Evolutionary conservation across 2,113 vertebrate genomes (phyloP), one percentile per base, ranked within the genome.

Genomic region (Thinocorus orbignyianus): DNA sequence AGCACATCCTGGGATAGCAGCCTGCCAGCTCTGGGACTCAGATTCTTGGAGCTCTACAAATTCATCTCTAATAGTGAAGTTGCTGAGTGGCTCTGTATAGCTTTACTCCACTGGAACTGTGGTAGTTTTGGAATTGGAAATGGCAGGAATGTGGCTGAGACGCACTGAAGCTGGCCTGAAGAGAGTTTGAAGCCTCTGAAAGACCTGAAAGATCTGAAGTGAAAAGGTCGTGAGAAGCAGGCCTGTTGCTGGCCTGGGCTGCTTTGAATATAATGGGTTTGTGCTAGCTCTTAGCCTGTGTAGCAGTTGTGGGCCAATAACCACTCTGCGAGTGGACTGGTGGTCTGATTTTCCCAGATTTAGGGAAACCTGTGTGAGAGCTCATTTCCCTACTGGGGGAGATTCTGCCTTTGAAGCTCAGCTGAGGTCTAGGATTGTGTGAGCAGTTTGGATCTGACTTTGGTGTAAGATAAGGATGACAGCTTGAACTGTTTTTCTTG

Each of bases 21-120:
- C 52, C 49, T 66, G 28, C 6, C 17, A 25, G n/a, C 28, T 31
- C 25, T 12, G 35, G 55, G 48, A 11, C 46, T 66, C 0, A 0
- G 8, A 2, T 82, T 74, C 31, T 51, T 64, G n/a, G 31, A 72
- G 39, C 37, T 81, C 9, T 31, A 31, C 31, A 70, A 20, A 7
- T 60, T 64, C 9, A 17, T 76, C 42, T 64, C 64, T 42, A 11
- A 31, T 37, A n/a, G 42, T 18, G 33, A 23, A 31, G 31, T 13
- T 0, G 0, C 1, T 33, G n/a, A 65, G 26, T 16, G 23, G 8
- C 64, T 74, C n/a, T 68, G 19, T 30, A 9, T 61, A 5, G 22
- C 60, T 37, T 17, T 30, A 10, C 8, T 39, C 10, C 1, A 0
- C 42, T 76, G 74, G 31, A 68, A 41, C 25, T 15, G 52, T 31